phyloP scores from a whole-genome alignment of 2,113 vertebrate species.

The Onychostoma macrolepis region DNA sequence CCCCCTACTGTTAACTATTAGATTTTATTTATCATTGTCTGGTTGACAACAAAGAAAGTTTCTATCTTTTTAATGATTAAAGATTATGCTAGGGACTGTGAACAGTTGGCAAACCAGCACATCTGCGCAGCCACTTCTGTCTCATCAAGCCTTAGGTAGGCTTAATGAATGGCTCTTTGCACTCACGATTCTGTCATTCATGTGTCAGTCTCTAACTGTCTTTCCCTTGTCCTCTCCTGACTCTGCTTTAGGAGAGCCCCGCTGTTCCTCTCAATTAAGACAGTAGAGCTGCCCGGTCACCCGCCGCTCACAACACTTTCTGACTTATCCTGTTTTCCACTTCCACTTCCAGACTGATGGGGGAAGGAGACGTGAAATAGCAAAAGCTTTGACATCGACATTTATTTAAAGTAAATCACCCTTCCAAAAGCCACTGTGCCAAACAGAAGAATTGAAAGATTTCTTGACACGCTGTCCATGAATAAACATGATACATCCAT shows the following conservation, averaged over 20 bases:
- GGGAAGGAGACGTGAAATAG: neutral
- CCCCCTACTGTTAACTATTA: neutral
- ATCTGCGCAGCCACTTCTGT: neutral
- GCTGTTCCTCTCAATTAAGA: slow-evolving; percentile 35
- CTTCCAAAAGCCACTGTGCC: neutral
- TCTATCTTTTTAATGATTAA: slow-evolving; percentile 2
- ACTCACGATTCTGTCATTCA: slow-evolving; percentile 15
- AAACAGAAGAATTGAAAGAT: neutral
- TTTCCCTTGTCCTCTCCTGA: slow-evolving; percentile 13
- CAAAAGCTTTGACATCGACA: neutral
- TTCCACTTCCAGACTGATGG: neutral
- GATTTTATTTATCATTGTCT: neutral
- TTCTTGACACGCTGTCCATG: neutral
- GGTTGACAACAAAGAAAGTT: neutral
- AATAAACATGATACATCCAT: neutral
- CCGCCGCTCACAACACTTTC: neutral
- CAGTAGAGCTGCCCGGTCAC: neutral
- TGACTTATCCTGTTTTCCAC: slow-evolving; percentile 4
- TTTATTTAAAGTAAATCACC: slow-evolving; percentile 23
- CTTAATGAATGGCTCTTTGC: slow-evolving; percentile 17
- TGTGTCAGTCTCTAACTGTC: neutral
- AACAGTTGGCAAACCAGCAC: neutral
- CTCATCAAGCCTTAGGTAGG: neutral
- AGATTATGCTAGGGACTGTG: neutral
- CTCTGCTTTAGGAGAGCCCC: slow-evolving; percentile 6